Percentiles rank a stretch among this genome's conserved stretches.
Conservation (phyloP, 2,888 invertebrate species). For the Chaetogeoica ovagalla region DNA sequence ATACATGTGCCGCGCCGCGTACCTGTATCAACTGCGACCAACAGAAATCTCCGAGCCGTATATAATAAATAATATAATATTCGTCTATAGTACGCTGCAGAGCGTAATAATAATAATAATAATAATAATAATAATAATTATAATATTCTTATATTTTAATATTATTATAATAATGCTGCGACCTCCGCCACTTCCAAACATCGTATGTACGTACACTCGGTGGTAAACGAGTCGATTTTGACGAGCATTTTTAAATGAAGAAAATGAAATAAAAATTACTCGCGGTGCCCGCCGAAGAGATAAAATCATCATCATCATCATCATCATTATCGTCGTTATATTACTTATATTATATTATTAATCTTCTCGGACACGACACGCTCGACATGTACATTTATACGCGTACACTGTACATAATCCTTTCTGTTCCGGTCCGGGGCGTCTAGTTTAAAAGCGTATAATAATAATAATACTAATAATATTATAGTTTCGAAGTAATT, state of each 20-base stretch:
- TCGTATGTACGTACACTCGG: background rate
- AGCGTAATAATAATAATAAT: no score
- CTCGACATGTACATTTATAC: conserved; percentile 6
- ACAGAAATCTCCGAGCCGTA: no score
- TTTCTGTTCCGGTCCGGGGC: conserved; percentile 27
- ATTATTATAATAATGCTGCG: conserved; percentile 11
- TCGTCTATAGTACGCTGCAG: no score
- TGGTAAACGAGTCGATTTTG: conserved; percentile 23
- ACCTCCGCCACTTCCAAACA: no score
- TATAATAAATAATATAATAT: no score
- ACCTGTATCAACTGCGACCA: no score
- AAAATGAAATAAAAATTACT: background rate
- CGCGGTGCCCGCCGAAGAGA: background rate
- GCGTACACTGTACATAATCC: conserved; percentile 3
- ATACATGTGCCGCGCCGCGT: no score
- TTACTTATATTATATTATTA: conserved; percentile 4
- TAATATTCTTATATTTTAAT: conserved; percentile 40
- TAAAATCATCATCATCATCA: conserved; percentile 1
- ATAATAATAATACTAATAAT: background rate
- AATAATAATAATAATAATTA: no score
- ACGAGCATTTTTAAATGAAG: conserved; percentile 35
- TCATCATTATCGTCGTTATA: no score
- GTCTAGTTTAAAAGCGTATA: background rate
- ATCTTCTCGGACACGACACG: conserved; percentile 35
- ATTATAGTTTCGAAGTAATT: conserved; percentile 19